Evolutionary conservation across 2,113 vertebrate species (phyloP), one percentile per base, ranked within the genome.

Genomic region (Malaclemys terrapin): DNA sequence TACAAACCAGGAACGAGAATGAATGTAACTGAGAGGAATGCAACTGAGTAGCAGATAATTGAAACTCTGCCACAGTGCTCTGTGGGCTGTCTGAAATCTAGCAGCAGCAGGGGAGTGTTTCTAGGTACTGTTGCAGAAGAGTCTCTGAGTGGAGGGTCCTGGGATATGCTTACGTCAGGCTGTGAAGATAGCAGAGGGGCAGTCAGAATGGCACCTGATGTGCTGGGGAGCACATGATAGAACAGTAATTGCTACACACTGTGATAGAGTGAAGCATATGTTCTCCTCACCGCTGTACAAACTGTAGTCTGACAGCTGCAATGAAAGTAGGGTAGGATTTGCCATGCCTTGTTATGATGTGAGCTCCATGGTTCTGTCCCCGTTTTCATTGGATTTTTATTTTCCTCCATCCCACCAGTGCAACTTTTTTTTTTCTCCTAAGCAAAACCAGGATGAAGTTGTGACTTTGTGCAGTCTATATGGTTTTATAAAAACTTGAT

Each of bases 371-470:
- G 11, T 13, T 59, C 89, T 25, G 20, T 88, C 29, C 49, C 93
- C 0, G 1, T 17, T 20, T 84, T 82, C 25, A 94, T 90, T 7
- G 42, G 72, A 76, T 76, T 45, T 24, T 76, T 76, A 76, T 87
- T 91, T 82, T 91, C 62, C 92, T 45, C 87, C 50, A 29, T 95
- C 3, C 13, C 88, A 59, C 49, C 14, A 79, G 31, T 78, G 8
- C 65, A 82, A 22, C 19, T 88, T 24, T 52, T 88, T 24, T 52
- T 95, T 86, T 76, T 93, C 89, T 93, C 94, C 59, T 84, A 87
- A 94, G 78, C 17, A 89, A 91, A 95, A 82, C 14, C 78, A 93
- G 10, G 82, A 92, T 49, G 62, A 95, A 92, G n/a, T n/a, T n/a
- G n/a, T n/a, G n/a, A n/a, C n/a, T n/a, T n/a, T n/a, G n/a, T n/a